Conservation (phyloP, 2,797 vertebrate genomes). For the Tauraco hartlaubi region DNA sequence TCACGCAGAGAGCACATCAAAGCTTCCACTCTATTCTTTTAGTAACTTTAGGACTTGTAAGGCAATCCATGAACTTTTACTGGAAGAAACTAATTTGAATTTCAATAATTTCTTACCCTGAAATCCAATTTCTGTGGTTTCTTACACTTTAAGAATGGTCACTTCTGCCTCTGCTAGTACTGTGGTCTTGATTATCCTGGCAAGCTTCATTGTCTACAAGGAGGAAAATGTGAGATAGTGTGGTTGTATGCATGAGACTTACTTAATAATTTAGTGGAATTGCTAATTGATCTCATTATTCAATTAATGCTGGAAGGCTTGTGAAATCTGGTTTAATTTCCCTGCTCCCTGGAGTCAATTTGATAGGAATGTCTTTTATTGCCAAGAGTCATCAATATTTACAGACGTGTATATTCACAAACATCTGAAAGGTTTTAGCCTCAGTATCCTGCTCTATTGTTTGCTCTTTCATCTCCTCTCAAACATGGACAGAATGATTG, state of each 20-base stretch:
- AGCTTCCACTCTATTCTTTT: background rate
- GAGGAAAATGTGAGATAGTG: conserved; percentile 4
- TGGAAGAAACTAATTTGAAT: background rate
- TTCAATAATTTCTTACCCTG: background rate
- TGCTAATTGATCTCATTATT: conserved; percentile 63
- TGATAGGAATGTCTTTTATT: conserved; percentile 45
- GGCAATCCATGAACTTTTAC: background rate
- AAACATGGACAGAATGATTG: conserved; percentile 3
- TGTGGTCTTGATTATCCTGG: background rate
- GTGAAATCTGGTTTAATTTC: conserved; percentile 52
- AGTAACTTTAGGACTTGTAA: background rate
- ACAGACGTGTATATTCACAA: conserved; percentile 16
- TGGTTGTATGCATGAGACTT: background rate
- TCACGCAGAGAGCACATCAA: background rate
- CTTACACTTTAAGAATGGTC: background rate
- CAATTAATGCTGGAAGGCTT: conserved; percentile 46
- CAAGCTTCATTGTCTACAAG: background rate
- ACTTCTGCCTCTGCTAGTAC: background rate
- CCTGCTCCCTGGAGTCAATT: conserved; percentile 7
- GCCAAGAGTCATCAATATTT: conserved; percentile 55
- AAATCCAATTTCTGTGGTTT: background rate
- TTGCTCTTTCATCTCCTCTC: conserved; percentile 20
- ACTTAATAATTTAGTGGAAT: conserved; percentile 52
- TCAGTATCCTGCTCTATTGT: background rate
- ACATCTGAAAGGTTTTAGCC: conserved; percentile 7